Percentiles rank a stretch among this genome's conserved stretches.
Evolutionary conservation across 2,888 invertebrate species (phyloP).

Genomic region (Nemotelus pantherinus): DNA sequence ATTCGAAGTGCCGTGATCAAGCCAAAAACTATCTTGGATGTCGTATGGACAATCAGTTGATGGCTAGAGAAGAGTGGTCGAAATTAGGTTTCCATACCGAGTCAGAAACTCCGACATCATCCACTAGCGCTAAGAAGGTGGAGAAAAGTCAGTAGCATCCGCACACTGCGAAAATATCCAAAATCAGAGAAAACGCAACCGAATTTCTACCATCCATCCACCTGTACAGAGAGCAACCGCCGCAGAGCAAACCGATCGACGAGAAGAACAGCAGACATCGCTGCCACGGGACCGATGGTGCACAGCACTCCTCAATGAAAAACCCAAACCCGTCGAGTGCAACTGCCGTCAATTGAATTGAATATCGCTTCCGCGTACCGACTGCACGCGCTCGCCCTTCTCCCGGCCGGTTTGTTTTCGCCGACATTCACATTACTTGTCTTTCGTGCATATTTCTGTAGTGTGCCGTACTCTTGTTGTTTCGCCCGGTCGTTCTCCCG

Average conservation of each 20-base stretch:
- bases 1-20: conserved; percentile 79
- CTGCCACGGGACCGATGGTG: neutral
- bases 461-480: neutral
- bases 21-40: conserved; percentile 90
- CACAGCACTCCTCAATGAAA: conserved; percentile 25
- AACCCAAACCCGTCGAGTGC: conserved; percentile 26
- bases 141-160: conserved; percentile 44
- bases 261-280: neutral
- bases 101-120: conserved; percentile 49
- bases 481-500: neutral
- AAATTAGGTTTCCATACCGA: conserved; percentile 77
- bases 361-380: conserved; percentile 22
- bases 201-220: neutral
- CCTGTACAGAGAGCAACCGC: neutral
- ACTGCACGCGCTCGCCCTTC: conserved; percentile 12
- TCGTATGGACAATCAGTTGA: conserved; percentile 94
- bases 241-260: neutral
- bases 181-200: conserved; percentile 9
- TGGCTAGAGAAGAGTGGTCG: conserved; percentile 91
- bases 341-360: conserved; percentile 22
- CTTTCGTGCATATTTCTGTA: conserved; percentile 12
- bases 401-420: conserved; percentile 10
- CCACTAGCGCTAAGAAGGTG: conserved; percentile 42
- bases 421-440: conserved; percentile 12
- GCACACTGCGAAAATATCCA: conserved; percentile 3